Conservation (phyloP, 2,113 vertebrate species). For the Leuciscus idus region DNA sequence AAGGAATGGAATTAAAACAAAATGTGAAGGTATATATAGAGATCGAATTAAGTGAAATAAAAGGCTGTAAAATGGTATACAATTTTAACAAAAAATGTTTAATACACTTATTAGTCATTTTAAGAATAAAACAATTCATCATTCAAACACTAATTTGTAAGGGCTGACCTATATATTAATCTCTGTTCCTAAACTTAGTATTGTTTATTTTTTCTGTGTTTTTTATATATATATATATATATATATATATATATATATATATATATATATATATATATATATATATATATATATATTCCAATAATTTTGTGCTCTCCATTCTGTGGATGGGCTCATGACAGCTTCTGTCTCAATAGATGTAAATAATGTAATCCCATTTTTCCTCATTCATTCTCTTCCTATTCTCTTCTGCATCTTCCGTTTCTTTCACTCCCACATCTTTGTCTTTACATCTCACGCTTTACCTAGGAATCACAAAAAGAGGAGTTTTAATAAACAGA, state of each 20-base stretch:
- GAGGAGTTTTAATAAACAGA: constrained; percentile 4
- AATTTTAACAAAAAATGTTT: constrained; percentile 82
- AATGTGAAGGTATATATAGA: neutral
- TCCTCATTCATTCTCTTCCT: constrained; percentile 55
- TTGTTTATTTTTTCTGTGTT: constrained; percentile 60
- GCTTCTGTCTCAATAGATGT: constrained; percentile 62
- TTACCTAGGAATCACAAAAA: constrained; percentile 54
- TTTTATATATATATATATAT: constrained; percentile 65
- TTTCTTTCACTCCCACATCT: constrained; percentile 53
- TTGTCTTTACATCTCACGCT: constrained; percentile 66
- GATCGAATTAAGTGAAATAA: neutral
- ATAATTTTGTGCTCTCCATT: constrained; percentile 66
- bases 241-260: constrained; percentile 64
- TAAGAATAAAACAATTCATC: constrained; percentile 78
- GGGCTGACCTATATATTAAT: constrained; percentile 65
- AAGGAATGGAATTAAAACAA: neutral
- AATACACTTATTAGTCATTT: constrained; percentile 77
- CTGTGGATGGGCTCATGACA: constrained; percentile 65
- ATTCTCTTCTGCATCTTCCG: constrained; percentile 50
- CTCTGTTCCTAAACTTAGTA: constrained; percentile 65
- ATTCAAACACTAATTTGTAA: constrained; percentile 67
- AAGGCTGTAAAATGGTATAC: constrained; percentile 51
- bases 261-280: constrained; percentile 68
- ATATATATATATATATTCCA: constrained; percentile 64
- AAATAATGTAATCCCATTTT: constrained; percentile 40